Base-by-base conservation (phyloP, 2,888 invertebrate species). In the Drosophila merina region DNA sequence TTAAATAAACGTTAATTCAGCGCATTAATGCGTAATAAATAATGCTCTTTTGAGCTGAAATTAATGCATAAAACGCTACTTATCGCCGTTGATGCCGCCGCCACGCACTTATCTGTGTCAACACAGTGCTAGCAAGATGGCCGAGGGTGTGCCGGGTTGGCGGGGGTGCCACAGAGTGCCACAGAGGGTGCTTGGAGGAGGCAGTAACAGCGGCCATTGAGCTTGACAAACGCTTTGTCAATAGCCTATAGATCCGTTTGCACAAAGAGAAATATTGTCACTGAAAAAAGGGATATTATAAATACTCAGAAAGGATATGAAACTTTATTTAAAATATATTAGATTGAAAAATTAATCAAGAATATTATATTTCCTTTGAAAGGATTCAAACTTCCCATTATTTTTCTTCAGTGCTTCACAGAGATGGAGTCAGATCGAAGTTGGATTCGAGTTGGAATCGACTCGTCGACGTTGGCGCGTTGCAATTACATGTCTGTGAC, bases 1-100 rank as follows among this genome's bases (percentile, higher is more conserved):
- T 88, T 88, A 84, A 88, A 88, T 83, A 87, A 85, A 88, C 88
- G 84, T 88, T 86, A 84, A 87, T 88, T 86, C 84, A 84, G 77
- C 87, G 82, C 86, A 86, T 84, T 88, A 86, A 88, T 84, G 88
- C 76, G 86, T 83, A 83, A 84, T 84, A 88, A 84, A 84, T 84
- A 88, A 84, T 88, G 86, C 77, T 74, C 85, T 79, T 73, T 77
- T 82, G 88, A 72, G 76, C 79, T 70, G 77, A 88, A 84, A 84
- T 84, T 84, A 84, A 84, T 84, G 84, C 88, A 84, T 83, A 84
- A 71, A 88, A 88, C 88, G 84, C 84, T 83, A 84, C 84, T 84
- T 84, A 84, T 84, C 83, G 88, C 84, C 70, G 84, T 72, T 67
- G 72, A 75, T 72, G 76, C 77, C 79, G 68, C 81, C 82, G 75